phyloP scores from a whole-genome alignment of 2,888 invertebrate species.

The Hydriomena furcata region DNA sequence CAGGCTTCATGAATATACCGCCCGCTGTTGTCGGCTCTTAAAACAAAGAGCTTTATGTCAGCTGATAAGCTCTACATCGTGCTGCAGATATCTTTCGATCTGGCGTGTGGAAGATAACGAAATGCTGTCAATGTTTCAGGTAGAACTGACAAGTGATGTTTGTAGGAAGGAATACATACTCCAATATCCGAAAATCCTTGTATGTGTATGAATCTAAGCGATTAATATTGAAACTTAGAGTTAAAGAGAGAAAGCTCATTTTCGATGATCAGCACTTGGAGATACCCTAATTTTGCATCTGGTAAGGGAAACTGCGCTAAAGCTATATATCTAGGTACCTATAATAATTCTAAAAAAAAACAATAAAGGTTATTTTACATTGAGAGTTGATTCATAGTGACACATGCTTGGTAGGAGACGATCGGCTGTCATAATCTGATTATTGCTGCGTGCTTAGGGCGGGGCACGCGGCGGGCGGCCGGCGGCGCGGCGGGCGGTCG shows the following conservation, averaged over 20 bases:
- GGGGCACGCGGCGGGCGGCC: constrained; percentile 75
- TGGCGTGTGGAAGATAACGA: constrained; percentile 26
- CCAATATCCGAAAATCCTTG: no score
- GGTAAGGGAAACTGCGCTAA: no score
- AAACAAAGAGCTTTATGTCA: constrained; percentile 56
- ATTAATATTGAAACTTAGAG: constrained; percentile 36
- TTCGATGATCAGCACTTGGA: no score
- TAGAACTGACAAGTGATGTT: constrained; percentile 67
- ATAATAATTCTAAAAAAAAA: background rate
- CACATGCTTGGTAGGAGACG: constrained; percentile 49
- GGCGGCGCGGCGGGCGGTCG: constrained; percentile 80
- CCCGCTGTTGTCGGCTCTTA: constrained; percentile 45
- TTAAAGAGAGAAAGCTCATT: background rate
- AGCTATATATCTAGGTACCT: background rate
- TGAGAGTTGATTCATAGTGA: constrained; percentile 13
- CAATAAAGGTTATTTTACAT: constrained; percentile 23
- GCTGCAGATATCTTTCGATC: constrained; percentile 44
- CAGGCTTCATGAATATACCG: constrained; percentile 33
- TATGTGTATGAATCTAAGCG: no score
- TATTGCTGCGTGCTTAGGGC: constrained; percentile 73
- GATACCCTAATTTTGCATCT: background rate
- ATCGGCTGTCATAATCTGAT: constrained; percentile 81
- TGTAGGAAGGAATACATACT: constrained; percentile 36
- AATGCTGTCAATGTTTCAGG: constrained; percentile 58
- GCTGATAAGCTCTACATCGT: constrained; percentile 35